Conservation (phyloP, 2,888 invertebrate species). For the Colostygia pectinataria region DNA sequence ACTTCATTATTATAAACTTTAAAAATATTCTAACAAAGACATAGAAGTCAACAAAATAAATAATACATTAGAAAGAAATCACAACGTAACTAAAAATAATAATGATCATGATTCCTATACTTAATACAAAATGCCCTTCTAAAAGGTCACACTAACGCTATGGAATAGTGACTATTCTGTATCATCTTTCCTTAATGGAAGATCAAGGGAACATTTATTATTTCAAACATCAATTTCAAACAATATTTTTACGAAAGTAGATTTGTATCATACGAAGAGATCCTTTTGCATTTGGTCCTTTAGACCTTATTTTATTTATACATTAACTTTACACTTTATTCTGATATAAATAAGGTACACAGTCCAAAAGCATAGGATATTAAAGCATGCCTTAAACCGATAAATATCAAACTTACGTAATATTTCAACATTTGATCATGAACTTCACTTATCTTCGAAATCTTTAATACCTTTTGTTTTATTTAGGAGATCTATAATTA, state of each 20-base stretch:
- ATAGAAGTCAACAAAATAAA: conserved; percentile 41
- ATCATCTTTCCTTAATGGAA: conserved; percentile 4
- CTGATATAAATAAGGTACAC: conserved; percentile 13
- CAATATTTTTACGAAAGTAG: conserved; percentile 24
- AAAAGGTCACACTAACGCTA: conserved; percentile 16
- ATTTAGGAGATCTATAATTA: conserved; percentile 9
- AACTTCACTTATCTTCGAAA: conserved; percentile 11
- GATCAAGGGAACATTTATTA: conserved; percentile 6
- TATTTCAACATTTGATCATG: conserved; percentile 14
- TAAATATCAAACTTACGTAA: background rate
- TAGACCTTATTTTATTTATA: conserved; percentile 15
- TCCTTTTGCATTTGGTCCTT: conserved; percentile 22
- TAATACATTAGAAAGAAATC: conserved; percentile 30
- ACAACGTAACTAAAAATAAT: conserved; percentile 36
- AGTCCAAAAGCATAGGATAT: conserved; percentile 12
- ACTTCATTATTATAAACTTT: conserved; percentile 26
- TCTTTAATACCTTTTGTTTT: conserved; percentile 5
- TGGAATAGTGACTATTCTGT: conserved; percentile 8
- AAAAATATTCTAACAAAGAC: conserved; percentile 32
- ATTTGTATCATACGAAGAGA: conserved; percentile 23
- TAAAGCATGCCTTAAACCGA: conserved; percentile 10
- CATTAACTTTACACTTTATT: conserved; percentile 1
- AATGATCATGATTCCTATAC: conserved; percentile 34
- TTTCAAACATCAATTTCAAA: conserved; percentile 11
- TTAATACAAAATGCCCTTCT: conserved; percentile 7